Evolutionary conservation across 2,888 invertebrate genomes (phyloP), one percentile per base, ranked within the genome.

Genomic region (Sinelater perroti): DNA sequence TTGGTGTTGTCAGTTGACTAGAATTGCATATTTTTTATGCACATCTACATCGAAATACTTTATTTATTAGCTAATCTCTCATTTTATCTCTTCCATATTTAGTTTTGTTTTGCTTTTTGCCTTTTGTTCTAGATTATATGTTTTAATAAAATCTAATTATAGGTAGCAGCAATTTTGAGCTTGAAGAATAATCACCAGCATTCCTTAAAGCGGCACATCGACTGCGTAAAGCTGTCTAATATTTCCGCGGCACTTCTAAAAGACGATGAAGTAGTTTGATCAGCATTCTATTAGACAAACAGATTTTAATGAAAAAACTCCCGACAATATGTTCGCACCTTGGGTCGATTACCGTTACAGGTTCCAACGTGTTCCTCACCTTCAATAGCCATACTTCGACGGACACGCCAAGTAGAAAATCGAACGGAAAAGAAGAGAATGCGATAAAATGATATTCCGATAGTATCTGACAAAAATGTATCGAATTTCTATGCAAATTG

Each of bases 291-390:
- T 13, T 38, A 18, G 18, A 18, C 13, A 38, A 38, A 21, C 20
- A 38, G 38, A 4, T 17, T 35, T 36, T 36, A 18, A 36, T n/a
- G 13, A 38, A 38, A 38, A 20, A 13, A 33, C 10, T 33, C 17
- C 17, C 17, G 14, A 33, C n/a, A 10, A 33, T 21, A 50, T 11
- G 26, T 26, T 38, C 38, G 17, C 53, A 45, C 53, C 45, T 53
- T 53, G 53, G 35, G 18, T 11, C 31, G 33, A 33, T 35, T 40
- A 53, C 53, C 53, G 53, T 53, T 53, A 53, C 35, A 10, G 44
- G 53, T 45, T 45, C 16, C 24, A 33, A 35, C 28, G 53, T 44
- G 13, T 53, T 53, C 26, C 33, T 16, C 26, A 35, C 33, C 31
- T 31, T 30, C 33, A 46, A 46, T 31, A 46, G 18, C 46, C 16